Evolutionary conservation across 2,113 vertebrate species (phyloP), one percentile per base, ranked within the genome.

Genomic region (Beaufortia kweichowensis): DNA sequence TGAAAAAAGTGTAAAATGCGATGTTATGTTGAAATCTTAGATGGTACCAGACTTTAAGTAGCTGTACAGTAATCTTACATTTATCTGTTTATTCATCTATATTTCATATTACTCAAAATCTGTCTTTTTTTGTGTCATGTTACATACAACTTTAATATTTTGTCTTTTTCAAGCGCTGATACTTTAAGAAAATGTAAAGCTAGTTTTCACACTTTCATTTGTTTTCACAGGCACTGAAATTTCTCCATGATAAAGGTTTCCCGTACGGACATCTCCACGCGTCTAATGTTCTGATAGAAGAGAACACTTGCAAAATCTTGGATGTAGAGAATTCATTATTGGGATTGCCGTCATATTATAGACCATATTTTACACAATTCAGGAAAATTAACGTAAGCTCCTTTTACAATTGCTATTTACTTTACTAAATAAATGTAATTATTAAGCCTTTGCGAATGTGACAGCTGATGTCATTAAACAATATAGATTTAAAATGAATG

Each of bases 301-400:
- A 96, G 0, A 93, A 94, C 55, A 91, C 90, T 0, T 98, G 96
- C 89, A 94, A 93, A 61, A 88, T 99, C 78, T 84, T 94, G 77
- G 97, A 98, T 56, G 85, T 99, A 2, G 97, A 98, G 90, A 98
- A 98, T 79, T 94, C 95, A 39, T 78, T 98, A 17, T 82, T 99
- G 84, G 97, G 97, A 82, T 93, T 98, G 21, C 95, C 97, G 2
- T 95, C 95, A 0, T 93, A 90, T 81, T 95, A 98, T 83, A 88
- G 96, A 43, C 91, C 95, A 0, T 90, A 93, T 60, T 93, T 96
- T 72, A 92, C 94, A 21, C 96, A 95, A 43, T 93, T 96, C 86
- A 93, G 96, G 81, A 98, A 98, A 90, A 97, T 99, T 81, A 96
- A 95, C 15, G 97, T 99, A 90, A 82, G 94, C 86, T 60, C 4